Base-by-base conservation (phyloP, 2,113 vertebrate species). In the Phalacrocorax pelagicus region DNA sequence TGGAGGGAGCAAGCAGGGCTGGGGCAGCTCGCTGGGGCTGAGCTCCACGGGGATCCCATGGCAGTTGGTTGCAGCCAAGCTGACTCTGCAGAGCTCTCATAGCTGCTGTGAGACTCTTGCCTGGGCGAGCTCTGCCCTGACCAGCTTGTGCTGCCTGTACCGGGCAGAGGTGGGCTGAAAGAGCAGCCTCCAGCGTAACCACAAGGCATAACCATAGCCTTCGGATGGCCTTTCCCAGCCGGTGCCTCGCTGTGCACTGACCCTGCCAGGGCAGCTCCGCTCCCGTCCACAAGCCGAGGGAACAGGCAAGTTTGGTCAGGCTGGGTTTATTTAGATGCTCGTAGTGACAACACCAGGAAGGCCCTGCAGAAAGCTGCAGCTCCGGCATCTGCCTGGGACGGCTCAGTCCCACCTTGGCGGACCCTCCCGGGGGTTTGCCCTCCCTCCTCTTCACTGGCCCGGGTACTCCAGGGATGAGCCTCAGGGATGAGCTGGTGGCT, bases 251-350 rank as follows among this genome's bases (percentile, higher is more conserved):
- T 71, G 42, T 12, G 58, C 38, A 8, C 24, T 46, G 69, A 51
- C 54, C 74, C 52, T 67, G 57, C 30, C 32, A 6, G 44, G 10
- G n/a, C 38, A 40, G 67, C 77, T 73, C 77, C 0, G 8, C 15
- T 58, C 51, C 51, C 4, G 1, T 2, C 51, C 1, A 0, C 9
- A 5, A 55, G 29, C 61, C 2, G 7, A 69, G 49, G n/a, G 38
- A 36, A 27, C 4, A 2, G 49, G n/a, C 21, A 8, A 11, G 27
- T 62, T 55, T n/a, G 66, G 32, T 46, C 51, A 22, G 74, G 49
- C 49, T 80, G 87, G 42, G 47, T 63, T 89, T 29, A 4, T 9
- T 80, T 66, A 61, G 79, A 3, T 89, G 57, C 46, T 81, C 1
- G 0, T 38, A 8, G 65, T 4, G 65, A 4, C 46, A 54, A 42